A percentile compares a stretch with the other conserved stretches of the same genome.
These are phyloP conservation scores for Tribolium freemani DNA, from an alignment of 2,888 invertebrate species.

Conservation along the genomic window DNA sequence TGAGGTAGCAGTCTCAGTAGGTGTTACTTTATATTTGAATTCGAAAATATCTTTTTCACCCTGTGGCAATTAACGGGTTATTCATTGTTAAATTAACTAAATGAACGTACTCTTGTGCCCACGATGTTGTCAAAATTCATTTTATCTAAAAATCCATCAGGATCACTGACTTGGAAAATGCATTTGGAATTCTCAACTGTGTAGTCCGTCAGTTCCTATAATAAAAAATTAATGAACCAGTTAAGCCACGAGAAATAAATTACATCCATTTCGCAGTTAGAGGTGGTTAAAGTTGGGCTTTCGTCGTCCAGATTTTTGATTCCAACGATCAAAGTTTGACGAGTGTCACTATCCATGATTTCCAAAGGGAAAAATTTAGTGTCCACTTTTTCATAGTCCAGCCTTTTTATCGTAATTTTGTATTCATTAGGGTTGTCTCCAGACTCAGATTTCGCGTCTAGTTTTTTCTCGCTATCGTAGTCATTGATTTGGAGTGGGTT, in stretches of 20 bases:
- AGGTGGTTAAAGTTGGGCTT: slow-evolving; percentile 47
- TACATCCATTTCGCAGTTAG: slow-evolving; percentile 51
- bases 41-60: slow-evolving; percentile 47
- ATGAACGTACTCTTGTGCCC: slow-evolving; percentile 34
- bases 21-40: slow-evolving; percentile 43
- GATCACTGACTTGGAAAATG: slow-evolving; percentile 48
- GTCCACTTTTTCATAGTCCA: neutral
- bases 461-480: neutral
- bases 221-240: slow-evolving; percentile 7
- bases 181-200: slow-evolving; percentile 45
- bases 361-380: neutral
- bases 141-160: slow-evolving; percentile 54
- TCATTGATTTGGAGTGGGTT: neutral
- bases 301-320: slow-evolving; percentile 54
- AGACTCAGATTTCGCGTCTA: neutral
- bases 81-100: neutral
- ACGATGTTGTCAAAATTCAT: slow-evolving; percentile 42
- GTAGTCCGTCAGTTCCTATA: slow-evolving; percentile 53
- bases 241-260: slow-evolving; percentile 33
- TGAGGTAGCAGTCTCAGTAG: slow-evolving; percentile 31
- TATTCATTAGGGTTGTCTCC: neutral
- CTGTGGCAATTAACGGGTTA: slow-evolving; percentile 36
- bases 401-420: neutral
- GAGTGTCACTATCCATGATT: neutral
- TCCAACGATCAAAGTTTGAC: slow-evolving; percentile 23